Base-by-base conservation (phyloP, 2,797 vertebrate genomes). In the Darevskia mixta region DNA sequence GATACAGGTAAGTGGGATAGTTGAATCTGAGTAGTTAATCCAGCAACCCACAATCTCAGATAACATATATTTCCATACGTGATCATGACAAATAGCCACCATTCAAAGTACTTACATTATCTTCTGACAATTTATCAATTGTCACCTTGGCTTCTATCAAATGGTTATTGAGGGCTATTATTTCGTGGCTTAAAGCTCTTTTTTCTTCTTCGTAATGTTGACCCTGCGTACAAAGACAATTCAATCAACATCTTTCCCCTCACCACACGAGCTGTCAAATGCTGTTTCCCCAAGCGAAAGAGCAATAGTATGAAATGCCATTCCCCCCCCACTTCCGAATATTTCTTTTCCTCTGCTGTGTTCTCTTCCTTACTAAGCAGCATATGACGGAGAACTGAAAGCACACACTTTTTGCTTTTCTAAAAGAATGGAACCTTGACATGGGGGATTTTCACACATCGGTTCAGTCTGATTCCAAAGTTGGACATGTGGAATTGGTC, bases 121-220 rank as follows among this genome's bases (percentile, higher is more conserved):
- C 98, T 95, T 98, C 98, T 82, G 97, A 97, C 91, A 99, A 98
- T 96, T 99, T 99, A 95, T 99, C 98, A 75, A 99, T 99, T 35
- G 98, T 99, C 96, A 99, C 97, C 96, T 99, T 99, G 79, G 99
- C 98, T 95, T 99, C 99, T 97, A 98, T 97, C 91, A 99, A 97
- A 95, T 99, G 98, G 95, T 98, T 99, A 95, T 99, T 99, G 94
- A 99, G 98, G 89, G 98, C 97, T 41, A 98, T 98, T 88, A 99
- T 98, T 97, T 99, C 98, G 38, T 98, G 97, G 94, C 98, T 98
- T 93, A 99, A 97, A 13, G 98, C 97, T 89, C 98, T 97, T 95
- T 98, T 99, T 94, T 99, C 98, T 91, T 99, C 98, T 89, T 99
- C 98, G 0, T 99, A 98, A 92, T 98, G 98, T 95, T 99, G 98